Base-by-base conservation (phyloP, 2,113 vertebrate species). In the Acinonyx jubatus region DNA sequence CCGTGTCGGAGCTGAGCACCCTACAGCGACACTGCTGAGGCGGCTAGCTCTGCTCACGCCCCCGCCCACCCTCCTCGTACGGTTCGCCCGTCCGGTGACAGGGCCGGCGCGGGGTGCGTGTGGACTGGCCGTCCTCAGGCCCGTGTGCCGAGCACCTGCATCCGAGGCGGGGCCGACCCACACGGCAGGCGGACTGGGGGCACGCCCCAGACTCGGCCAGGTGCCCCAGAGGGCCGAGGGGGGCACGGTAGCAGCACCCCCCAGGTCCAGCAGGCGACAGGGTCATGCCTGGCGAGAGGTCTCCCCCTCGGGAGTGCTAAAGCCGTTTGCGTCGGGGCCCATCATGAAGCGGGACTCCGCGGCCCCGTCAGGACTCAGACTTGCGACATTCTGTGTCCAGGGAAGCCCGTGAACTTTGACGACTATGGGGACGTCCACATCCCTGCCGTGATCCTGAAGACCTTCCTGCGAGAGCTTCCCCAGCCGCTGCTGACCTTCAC, bases 401-500 rank as follows among this genome's bases (percentile, higher is more conserved):
- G 99, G 90, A 99, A 99, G 82, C 98, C 99, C 0, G 99, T 99
- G 94, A 96, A 99, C 98, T 99, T 99, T 0, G 99, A 99, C 0
- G 94, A 98, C 83, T 99, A 98, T 0, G 68, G 95, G 0, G 99
- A 99, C 96, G 89, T 99, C 55, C 99, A 99, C 18, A 38, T 99
- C 69, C 98, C 99, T 0, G 99, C 99, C 0, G 99, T 99, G 89
- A 98, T 99, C 98, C 98, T 99, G 78, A 99, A 99, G 99, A 99
- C 99, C 38, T 99, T 99, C 78, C 98, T 99, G 45, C 97, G 99
- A 55, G 99, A 99, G 95, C 99, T 99, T 15, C 99, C 99, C 1
- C 99, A 99, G 94, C 99, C 99, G 0, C 98, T 99, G 91, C 98
- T 99, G 68, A 99, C 99, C 2, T 99, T 99, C 91, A 94, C 98